Percentiles rank a stretch among this genome's conserved stretches.
Evolutionary conservation across 2,113 vertebrate species (phyloP).

Genomic region (Herpetotheres cachinnans): DNA sequence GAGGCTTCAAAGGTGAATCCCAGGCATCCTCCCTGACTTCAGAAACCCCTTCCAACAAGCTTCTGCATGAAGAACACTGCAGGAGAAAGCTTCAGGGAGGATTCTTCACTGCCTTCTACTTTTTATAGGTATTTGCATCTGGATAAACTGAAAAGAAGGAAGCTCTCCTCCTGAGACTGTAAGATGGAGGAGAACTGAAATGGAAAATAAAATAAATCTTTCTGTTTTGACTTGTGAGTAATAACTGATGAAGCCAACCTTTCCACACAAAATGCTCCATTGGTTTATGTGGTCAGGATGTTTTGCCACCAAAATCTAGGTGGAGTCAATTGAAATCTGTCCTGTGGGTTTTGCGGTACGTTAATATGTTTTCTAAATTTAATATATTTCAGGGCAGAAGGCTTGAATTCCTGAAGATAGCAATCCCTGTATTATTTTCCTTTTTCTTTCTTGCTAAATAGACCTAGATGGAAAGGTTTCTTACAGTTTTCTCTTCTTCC

Average conservation of each 20-base stretch:
- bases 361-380: slow-evolving; percentile 67
- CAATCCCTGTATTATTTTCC: slow-evolving; percentile 23
- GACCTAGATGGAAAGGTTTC: slow-evolving; percentile 60
- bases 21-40: not conserved
- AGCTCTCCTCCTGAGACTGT: not conserved
- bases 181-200: slow-evolving; percentile 43
- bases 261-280: not conserved
- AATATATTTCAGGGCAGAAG: slow-evolving; percentile 35
- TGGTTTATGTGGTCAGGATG: slow-evolving; percentile 53
- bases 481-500: not conserved
- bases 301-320: slow-evolving; percentile 65
- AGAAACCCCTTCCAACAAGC: not conserved
- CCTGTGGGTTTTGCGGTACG: slow-evolving; percentile 40
- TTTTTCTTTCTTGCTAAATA: slow-evolving; percentile 58
- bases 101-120: not conserved
- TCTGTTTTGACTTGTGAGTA: slow-evolving; percentile 70
- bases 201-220: slow-evolving; percentile 65
- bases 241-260: slow-evolving; percentile 41
- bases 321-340: slow-evolving; percentile 57
- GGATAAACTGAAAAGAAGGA: slow-evolving; percentile 4
- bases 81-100: not conserved
- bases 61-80: not conserved
- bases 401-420: slow-evolving; percentile 60
- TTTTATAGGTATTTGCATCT: not conserved
- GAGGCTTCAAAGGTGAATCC: not conserved